phyloP scores from a whole-genome alignment of 2,113 vertebrate species.

The Empidonax traillii region DNA sequence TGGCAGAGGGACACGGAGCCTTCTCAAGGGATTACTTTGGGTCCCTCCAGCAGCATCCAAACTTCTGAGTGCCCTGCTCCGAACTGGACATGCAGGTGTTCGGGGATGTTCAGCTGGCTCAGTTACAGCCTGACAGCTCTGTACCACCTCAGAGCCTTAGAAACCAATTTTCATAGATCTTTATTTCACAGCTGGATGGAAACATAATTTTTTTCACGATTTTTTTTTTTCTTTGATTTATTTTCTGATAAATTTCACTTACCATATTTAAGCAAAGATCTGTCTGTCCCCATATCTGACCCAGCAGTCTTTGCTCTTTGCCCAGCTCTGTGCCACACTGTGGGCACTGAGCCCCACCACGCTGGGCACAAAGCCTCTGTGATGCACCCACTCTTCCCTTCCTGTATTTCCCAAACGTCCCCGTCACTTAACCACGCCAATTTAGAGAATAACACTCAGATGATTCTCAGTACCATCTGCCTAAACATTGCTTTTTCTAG shows the following conservation, averaged over 20 bases:
- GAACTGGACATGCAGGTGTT: neutral
- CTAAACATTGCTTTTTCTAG: constrained; percentile 40
- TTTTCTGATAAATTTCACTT: neutral
- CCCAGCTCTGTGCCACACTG: neutral
- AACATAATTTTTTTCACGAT: fast-evolving
- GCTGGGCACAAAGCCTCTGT: fast-evolving
- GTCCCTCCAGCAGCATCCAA: neutral
- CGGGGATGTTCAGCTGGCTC: neutral
- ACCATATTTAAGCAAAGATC: neutral
- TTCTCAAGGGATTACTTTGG: neutral
- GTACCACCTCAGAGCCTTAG: neutral
- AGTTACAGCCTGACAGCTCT: neutral
- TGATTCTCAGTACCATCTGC: constrained; percentile 13
- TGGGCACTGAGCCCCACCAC: fast-evolving
- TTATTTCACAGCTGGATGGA: neutral
- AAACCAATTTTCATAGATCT: neutral
- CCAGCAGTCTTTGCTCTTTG: neutral
- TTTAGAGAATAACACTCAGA: neutral
- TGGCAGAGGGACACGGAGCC: neutral
- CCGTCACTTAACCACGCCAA: neutral
- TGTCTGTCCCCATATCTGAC: neutral
- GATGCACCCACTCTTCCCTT: neutral
- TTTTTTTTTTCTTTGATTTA: neutral
- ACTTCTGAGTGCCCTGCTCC: neutral
- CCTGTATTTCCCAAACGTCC: neutral